Conservation (phyloP, 2,888 invertebrate species). For the Petrolisthes manimaculis region DNA sequence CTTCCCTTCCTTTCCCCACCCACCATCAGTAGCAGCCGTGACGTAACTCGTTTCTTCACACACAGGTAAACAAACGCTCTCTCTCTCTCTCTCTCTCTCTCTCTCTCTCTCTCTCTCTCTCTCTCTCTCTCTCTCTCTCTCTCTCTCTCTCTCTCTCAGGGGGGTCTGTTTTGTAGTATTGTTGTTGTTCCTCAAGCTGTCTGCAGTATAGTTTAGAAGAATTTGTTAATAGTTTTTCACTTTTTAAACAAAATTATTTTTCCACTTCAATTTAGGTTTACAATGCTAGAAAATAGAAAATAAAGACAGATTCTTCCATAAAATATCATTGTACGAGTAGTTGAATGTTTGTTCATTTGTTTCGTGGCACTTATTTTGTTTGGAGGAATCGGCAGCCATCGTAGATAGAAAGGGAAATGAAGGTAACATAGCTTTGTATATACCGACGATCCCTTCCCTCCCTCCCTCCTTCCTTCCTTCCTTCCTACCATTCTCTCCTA, state of each 20-base stretch:
- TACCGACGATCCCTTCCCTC: not conserved
- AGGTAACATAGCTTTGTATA: not conserved
- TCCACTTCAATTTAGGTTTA: no score
- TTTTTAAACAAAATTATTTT: no score
- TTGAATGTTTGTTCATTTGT: no score
- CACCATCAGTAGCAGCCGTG: not conserved
- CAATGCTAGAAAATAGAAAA: no score
- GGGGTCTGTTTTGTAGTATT: no score
- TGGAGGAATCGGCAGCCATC: no score
- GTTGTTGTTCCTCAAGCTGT: no score
- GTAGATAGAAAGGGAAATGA: not conserved
- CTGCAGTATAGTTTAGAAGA: no score
- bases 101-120: constrained; percentile 27
- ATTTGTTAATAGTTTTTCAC: no score
- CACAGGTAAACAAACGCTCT: not conserved
- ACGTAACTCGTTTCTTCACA: not conserved
- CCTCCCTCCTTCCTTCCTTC: not conserved
- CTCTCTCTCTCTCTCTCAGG: constrained; percentile 17
- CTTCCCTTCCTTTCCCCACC: not conserved
- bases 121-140: constrained; percentile 36
- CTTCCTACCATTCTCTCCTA: not conserved
- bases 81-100: not conserved
- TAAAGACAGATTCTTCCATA: no score
- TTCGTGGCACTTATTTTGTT: no score
- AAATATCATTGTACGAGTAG: no score